Conservation (phyloP, 2,888 invertebrate genomes). For the Horisme vitalbata region DNA sequence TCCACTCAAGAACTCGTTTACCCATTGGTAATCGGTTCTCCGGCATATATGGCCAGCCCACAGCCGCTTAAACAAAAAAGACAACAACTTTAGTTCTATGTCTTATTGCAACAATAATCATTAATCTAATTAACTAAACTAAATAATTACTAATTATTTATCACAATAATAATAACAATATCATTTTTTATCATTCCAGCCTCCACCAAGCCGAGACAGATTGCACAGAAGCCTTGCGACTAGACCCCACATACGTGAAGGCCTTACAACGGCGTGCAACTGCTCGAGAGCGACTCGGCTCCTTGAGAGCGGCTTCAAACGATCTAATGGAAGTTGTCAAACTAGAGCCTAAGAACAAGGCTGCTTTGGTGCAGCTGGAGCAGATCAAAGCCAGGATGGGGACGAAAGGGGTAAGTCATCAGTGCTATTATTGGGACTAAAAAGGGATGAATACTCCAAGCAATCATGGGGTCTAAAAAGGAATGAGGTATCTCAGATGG, state of each 20-base stretch:
- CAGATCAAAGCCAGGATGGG: slow-evolving; percentile 80
- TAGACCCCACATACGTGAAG: slow-evolving; percentile 92
- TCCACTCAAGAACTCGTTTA: too few species aligned
- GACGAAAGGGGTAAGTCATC: slow-evolving; percentile 68
- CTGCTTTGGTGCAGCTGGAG: slow-evolving; percentile 84
- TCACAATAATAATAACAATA: background rate
- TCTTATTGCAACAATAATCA: too few species aligned
- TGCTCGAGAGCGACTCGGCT: slow-evolving; percentile 88
- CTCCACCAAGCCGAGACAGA: slow-evolving; percentile 89
- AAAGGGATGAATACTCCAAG: too few species aligned
- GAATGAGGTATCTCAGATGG: too few species aligned
- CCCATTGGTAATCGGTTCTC: too few species aligned
- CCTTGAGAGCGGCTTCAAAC: slow-evolving; percentile 86
- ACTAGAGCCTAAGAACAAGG: slow-evolving; percentile 90
- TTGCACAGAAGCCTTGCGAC: slow-evolving; percentile 89
- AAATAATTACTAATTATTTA: background rate
- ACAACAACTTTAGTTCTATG: too few species aligned
- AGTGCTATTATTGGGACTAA: too few species aligned
- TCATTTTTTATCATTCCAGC: slow-evolving; percentile 60
- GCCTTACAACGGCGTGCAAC: slow-evolving; percentile 92
- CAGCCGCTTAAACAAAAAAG: too few species aligned
- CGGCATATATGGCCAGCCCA: too few species aligned
- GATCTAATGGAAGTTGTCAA: slow-evolving; percentile 88
- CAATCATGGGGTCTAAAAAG: too few species aligned
- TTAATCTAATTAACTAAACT: too few species aligned